Conservation (phyloP, 2,113 vertebrate species). For the Neogobius melanostomus region DNA sequence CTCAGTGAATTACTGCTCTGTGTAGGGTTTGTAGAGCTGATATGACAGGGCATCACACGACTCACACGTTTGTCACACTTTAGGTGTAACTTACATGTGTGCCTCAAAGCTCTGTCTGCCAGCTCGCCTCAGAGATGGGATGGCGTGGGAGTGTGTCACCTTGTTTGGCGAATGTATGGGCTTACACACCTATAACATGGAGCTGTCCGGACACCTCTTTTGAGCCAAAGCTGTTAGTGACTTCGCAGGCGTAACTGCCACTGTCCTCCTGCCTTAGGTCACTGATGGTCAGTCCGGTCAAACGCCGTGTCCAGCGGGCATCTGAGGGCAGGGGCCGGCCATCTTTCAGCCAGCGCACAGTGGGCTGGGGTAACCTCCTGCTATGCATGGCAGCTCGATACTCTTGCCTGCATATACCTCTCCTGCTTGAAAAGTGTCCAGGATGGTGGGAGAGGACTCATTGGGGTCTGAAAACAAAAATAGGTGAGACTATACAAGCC, state of each 20-base stretch:
- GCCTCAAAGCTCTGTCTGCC: conserved; percentile 52
- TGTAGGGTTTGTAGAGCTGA: conserved; percentile 53
- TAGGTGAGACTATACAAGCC: background rate
- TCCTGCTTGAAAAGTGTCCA: conserved; percentile 93
- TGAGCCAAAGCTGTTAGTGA: conserved; percentile 97
- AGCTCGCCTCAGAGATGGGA: conserved; percentile 40
- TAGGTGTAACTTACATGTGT: conserved; percentile 42
- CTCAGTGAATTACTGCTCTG: conserved; percentile 57
- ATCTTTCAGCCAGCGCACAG: conserved; percentile 95
- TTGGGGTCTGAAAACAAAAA: conserved; percentile 80
- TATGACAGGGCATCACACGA: conserved; percentile 53
- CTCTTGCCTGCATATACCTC: conserved; percentile 85
- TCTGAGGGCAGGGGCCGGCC: conserved; percentile 90
- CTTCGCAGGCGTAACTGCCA: conserved; percentile 94
- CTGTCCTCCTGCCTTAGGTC: conserved; percentile 93
- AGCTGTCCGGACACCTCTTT: conserved; percentile 93
- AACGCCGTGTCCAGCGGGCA: conserved; percentile 89
- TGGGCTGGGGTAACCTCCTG: conserved; percentile 94
- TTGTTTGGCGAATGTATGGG: conserved; percentile 20
- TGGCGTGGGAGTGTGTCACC: conserved; percentile 48
- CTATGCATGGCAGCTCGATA: conserved; percentile 91
- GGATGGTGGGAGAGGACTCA: conserved; percentile 89
- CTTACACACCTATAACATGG: conserved; percentile 85
- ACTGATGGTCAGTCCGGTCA: conserved; percentile 91
- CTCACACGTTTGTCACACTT: conserved; percentile 59